Base-by-base conservation (phyloP, 1,140 invertebrate genomes). In the Panagrolaimus sp. region DNA sequence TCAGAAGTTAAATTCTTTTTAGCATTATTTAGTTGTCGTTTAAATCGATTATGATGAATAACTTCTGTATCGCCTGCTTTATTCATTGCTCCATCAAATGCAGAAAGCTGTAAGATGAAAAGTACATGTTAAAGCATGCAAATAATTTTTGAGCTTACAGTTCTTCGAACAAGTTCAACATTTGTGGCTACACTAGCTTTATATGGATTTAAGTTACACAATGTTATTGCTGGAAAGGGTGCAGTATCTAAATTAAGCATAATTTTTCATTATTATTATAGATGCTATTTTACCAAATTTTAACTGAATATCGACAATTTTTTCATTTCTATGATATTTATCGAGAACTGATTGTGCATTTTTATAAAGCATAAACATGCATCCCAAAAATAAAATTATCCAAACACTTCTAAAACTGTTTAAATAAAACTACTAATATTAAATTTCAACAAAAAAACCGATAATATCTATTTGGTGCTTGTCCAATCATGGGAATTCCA, bases 401-500 rank as follows among this genome's bases (percentile, higher is more conserved):
- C 78, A 80, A 52, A 74, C 69, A 32, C 58, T 65, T 69, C 75
- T 76, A 52, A 67, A 67, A 17, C 12, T 52, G 17, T 6, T 52
- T 43, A 14, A 38, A 38, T 38, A 38, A 4, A 38, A 43, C 15
- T 38, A 4, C 7, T 38, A 38, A 38, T 38, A 4, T 4, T 4
- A 38, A 7, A 2, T 38, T 38, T n/a, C 26, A 43, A 65, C 6
- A 0, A 12, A 43, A 69, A 64, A 12, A 76, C 71, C 77, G 63
- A 38, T 81, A 78, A 38, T 70, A 69, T 48, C 43, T 71, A 43
- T 80, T 80, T 1, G 73, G 75, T 1, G 78, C 78, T 69, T 80
- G 75, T 12, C 78, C 78, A 46, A 80, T 73, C 78, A 80, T 80
- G 8, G 78, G 78, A 67, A 80, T 80, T 12, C 78, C 78, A 68